Conservation (phyloP, 2,888 invertebrate species). For the Brachyptera putata region DNA sequence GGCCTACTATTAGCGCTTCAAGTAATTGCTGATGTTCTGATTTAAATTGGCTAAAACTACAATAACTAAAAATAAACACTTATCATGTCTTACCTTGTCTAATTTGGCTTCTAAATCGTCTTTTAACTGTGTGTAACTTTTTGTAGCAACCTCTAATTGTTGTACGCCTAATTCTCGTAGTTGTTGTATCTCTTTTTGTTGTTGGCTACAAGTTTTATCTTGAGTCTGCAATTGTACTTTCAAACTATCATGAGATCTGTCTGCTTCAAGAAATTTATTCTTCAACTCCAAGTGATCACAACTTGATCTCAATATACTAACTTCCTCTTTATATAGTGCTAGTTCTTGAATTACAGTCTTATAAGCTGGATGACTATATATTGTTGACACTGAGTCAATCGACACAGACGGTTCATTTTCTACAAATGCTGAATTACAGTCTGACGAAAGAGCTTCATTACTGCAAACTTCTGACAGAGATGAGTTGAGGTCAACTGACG, state of each 20-base stretch:
- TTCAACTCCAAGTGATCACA: constrained; percentile 38
- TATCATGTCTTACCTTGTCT: constrained; percentile 42
- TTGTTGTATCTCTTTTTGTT: constrained; percentile 37
- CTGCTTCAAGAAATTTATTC: constrained; percentile 38
- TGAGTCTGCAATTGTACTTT: constrained; percentile 39
- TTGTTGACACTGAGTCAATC: not conserved
- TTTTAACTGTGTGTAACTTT: constrained; percentile 26
- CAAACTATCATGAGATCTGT: constrained; percentile 38
- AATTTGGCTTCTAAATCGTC: constrained; percentile 52
- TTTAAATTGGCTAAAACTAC: no score
- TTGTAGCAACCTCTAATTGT: constrained; percentile 24
- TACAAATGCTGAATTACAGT: no score
- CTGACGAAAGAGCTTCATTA: no score
- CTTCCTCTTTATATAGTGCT: constrained; percentile 38
- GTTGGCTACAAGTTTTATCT: constrained; percentile 41
- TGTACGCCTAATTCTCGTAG: constrained; percentile 20
- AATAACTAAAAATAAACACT: no score
- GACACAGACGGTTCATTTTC: not conserved
- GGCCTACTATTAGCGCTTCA: not conserved
- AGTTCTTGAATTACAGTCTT: constrained; percentile 40
- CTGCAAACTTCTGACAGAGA: no score
- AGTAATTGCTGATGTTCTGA: no score
- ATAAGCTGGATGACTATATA: constrained; percentile 38
- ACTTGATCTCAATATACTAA: constrained; percentile 34
- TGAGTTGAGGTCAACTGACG: no score